phyloP scores from a whole-genome alignment of 2,888 invertebrate species.

The Chloroclysta siterata region DNA sequence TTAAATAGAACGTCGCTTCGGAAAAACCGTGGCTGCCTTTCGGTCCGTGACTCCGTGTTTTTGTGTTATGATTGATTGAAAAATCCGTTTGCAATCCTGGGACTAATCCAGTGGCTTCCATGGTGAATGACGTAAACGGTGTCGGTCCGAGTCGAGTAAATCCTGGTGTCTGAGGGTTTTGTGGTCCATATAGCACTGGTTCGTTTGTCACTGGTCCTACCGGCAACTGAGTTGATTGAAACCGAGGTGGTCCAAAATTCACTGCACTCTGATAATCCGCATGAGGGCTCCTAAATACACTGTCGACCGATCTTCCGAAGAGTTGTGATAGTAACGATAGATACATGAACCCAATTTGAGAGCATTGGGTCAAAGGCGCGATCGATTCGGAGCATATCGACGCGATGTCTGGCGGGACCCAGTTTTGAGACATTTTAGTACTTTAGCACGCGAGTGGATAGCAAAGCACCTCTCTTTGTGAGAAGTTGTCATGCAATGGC shows the following conservation, averaged over 20 bases:
- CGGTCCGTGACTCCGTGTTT: constrained; percentile 51
- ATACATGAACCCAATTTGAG: constrained; percentile 84
- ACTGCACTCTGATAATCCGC: constrained; percentile 30
- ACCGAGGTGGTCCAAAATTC: constrained; percentile 15
- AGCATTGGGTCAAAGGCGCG: constrained; percentile 84
- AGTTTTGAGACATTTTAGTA: constrained; percentile 61
- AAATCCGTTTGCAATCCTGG: constrained; percentile 45
- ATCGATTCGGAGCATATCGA: constrained; percentile 81
- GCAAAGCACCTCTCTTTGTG: constrained; percentile 32
- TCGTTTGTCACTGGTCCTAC: constrained; percentile 2
- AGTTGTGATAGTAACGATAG: constrained; percentile 83
- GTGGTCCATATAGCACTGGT: constrained; percentile 22
- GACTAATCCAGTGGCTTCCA: constrained; percentile 29
- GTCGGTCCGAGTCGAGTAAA: constrained; percentile 14
- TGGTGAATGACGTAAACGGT: constrained; percentile 8
- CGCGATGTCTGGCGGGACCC: constrained; percentile 85
- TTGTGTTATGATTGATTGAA: constrained; percentile 46
- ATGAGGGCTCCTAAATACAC: constrained; percentile 40
- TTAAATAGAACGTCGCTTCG: constrained; percentile 52
- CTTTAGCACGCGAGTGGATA: neutral
- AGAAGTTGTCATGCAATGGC: constrained; percentile 31
- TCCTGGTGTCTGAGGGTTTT: constrained; percentile 18
- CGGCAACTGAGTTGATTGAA: constrained; percentile 9
- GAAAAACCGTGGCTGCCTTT: constrained; percentile 53
- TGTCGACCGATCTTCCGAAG: constrained; percentile 83